These are phyloP conservation scores for Strix uralensis DNA, from an alignment of 2,113 vertebrate species.

Conservation along the genomic window DNA sequence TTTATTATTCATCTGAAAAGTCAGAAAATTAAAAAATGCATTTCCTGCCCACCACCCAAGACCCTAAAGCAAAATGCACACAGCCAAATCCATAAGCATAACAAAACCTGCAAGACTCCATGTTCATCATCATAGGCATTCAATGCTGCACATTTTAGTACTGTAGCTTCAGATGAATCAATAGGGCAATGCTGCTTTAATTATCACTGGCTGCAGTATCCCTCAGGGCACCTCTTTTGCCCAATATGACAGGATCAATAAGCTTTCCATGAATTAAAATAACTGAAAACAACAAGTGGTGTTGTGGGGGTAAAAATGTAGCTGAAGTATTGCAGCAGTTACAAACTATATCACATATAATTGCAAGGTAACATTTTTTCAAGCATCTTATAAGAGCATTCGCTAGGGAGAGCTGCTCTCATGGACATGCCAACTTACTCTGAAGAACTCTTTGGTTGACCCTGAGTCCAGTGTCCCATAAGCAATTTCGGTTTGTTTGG, in stretches of 20 bases:
- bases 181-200: constrained; percentile 28
- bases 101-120: background rate
- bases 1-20: background rate
- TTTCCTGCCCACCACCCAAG: background rate
- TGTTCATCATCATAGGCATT: background rate
- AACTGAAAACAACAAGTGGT: constrained; percentile 16
- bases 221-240: background rate
- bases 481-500: constrained; percentile 98
- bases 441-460: constrained; percentile 99
- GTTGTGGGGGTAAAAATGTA: background rate
- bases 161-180: constrained; percentile 17
- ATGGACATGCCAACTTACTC: constrained; percentile 78
- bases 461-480: constrained; percentile 97
- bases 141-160: background rate
- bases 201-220: constrained; percentile 38
- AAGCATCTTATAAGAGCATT: background rate
- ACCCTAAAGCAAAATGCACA: background rate
- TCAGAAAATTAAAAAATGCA: constrained; percentile 20
- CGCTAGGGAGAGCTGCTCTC: background rate
- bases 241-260: constrained; percentile 17
- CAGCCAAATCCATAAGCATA: constrained; percentile 2
- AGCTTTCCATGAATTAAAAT: constrained; percentile 47
- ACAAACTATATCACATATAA: background rate
- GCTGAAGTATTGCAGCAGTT: background rate
- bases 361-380: background rate